Conservation (phyloP, 2,888 invertebrate species). For the Thymelicus sylvestris region DNA sequence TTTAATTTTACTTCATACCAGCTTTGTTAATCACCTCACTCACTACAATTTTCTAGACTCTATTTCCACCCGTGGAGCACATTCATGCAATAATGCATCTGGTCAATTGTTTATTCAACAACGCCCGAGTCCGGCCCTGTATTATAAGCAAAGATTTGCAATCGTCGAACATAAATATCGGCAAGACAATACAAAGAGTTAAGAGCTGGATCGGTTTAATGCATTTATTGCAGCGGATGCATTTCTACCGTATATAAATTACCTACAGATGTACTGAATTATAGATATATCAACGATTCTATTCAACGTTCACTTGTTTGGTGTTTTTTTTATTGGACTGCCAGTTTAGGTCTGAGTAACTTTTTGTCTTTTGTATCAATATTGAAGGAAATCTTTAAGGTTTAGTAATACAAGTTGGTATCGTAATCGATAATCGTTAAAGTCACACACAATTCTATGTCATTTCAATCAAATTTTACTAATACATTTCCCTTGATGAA, state of each 20-base stretch:
- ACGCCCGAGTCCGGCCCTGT: conserved; percentile 20
- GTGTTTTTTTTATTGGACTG: neutral
- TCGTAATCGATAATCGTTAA: too few relatives aligned
- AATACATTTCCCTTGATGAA: too few relatives aligned
- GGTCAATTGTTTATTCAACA: too few relatives aligned
- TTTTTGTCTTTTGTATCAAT: neutral
- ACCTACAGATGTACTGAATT: conserved; percentile 36
- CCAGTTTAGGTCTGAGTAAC: neutral
- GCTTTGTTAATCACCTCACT: too few relatives aligned
- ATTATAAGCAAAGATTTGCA: conserved; percentile 34
- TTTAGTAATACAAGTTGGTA: too few relatives aligned
- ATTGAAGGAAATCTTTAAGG: neutral
- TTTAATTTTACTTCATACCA: too few relatives aligned
- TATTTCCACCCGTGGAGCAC: too few relatives aligned
- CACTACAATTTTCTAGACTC: too few relatives aligned
- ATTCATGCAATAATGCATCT: too few relatives aligned
- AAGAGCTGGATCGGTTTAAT: conserved; percentile 32
- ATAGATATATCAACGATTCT: conserved; percentile 32
- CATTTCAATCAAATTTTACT: too few relatives aligned
- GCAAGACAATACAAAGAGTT: conserved; percentile 36
- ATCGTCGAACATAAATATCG: conserved; percentile 36
- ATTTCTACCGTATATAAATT: conserved; percentile 35
- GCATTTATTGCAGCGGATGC: conserved; percentile 35
- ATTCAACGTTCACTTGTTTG: conserved; percentile 11
- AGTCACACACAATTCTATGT: too few relatives aligned